Base-by-base conservation (phyloP, 2,888 invertebrate species). In the Drosophila rubida region DNA sequence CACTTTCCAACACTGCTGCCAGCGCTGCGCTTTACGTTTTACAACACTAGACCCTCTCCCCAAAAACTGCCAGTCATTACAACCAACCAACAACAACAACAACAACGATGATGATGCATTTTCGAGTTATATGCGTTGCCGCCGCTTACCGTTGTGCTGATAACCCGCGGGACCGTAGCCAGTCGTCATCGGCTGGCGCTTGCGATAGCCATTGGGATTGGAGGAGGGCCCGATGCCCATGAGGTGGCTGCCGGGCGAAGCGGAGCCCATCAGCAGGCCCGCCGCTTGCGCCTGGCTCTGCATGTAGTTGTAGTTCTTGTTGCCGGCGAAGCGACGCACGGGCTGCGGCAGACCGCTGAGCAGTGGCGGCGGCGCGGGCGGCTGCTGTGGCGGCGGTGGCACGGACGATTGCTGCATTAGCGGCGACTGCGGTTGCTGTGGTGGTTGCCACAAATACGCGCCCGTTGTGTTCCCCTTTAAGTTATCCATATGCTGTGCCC, bases 131-230 rank as follows among this genome's bases (percentile, higher is more conserved):
- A n/a, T n/a, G n/a, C n/a, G n/a, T n/a, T n/a, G n/a, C n/a, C n/a
- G n/a, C 44, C 58, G 65, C 84, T 82, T 86, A 82, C 82, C 82
- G 4, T 84, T 86, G 22, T 68, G 61, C 25, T 77, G 84, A 75
- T 65, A 83, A 11, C 72, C 71, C n/a, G 62, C 62, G 0, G 63
- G 37, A 32, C 49, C 69, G 13, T 60, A 82, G 19, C 60, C 57
- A 1, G 63, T 13, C 11, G 71, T 83, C 58, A 84, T 69, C 0
- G 78, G 44, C 49, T 75, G 75, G 0, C 82, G 84, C 66, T 80
- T 82, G 73, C 78, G 84, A 57, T 69, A 82, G 9, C 59, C 42
- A 23, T 67, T 83, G 6, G 70, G 63, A 44, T 63, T 67, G 4
- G 71, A 35, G 22, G 73, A 37, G 16, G 32, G 32, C n/a, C 80